Evolutionary conservation across 2,113 vertebrate species (phyloP), one percentile per base, ranked within the genome.

Genomic region (Hemiscyllium ocellatum): DNA sequence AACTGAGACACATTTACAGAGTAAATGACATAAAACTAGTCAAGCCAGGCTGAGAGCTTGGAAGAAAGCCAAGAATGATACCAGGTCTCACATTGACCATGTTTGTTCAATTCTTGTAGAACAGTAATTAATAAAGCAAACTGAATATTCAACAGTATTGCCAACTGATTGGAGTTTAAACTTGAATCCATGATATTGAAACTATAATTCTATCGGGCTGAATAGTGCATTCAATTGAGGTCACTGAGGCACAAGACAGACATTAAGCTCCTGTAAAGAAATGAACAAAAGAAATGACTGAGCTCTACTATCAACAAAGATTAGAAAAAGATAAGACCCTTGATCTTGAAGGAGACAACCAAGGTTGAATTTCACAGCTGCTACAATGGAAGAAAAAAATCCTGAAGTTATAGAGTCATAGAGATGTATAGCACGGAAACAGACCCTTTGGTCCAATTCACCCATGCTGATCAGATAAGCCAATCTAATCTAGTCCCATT

Each of bases 61-160:
- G 87, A 90, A 90, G 87, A 61, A 4, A 33, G 61, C 87, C 26
- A 61, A 90, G 26, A 90, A 65, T 90, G 52, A 90, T 90, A 90
- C 15, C 52, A 90, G 29, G 13, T 90, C 56, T 52, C 29, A 33
- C 29, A 56, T 15, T 90, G 29, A 90, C 15, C 87, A 89, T 61
- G 52, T 90, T 90, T 56, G 87, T 56, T 90, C 87, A 90, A 3
- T 65, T 52, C 29, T 90, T 90, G 87, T 52, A 90, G 29, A 61
- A 2, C 37, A 90, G 52, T 52, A 61, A 90, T 90, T 42, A 42
- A 90, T 33, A 65, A 33, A 56, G 13, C 42, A 52, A 50, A 33
- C 87, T 33, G 87, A 29, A 89, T 90, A 29, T 12, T 29, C 4
- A 90, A 15, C 29, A 61, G 52, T 61, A 33, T n/a, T 90, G 87